Conservation (phyloP, 30 jellyfish, hydroid and myxozoan species). For the Pelagia noctiluca region DNA sequence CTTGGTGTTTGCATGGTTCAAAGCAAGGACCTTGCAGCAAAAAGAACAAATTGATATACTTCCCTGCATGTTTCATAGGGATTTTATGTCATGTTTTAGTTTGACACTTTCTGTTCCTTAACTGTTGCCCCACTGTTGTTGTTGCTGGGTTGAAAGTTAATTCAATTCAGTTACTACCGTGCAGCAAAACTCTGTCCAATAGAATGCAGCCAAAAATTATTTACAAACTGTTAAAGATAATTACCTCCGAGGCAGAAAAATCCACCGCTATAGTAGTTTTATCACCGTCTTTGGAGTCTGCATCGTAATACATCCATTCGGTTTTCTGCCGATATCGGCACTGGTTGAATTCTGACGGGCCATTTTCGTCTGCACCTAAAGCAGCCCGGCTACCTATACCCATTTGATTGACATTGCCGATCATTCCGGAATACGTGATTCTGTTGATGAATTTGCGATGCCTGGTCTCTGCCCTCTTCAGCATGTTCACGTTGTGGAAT, state of each 20-base stretch:
- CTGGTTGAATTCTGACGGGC: slow-evolving; percentile 26
- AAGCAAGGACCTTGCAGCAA: too few relatives aligned
- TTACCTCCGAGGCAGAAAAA: slow-evolving; percentile 53
- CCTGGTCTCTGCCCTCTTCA: slow-evolving; percentile 37
- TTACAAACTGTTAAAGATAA: too few relatives aligned
- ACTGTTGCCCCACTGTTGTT: too few relatives aligned
- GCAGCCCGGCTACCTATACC: slow-evolving; percentile 18
- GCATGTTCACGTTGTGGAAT: slow-evolving; percentile 12
- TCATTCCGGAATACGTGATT: slow-evolving; percentile 1
- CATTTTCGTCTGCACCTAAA: neutral
- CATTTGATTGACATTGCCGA: slow-evolving; percentile 9
- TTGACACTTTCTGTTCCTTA: too few relatives aligned
- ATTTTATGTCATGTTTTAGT: too few relatives aligned
- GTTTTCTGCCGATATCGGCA: slow-evolving; percentile 69
- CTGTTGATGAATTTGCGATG: slow-evolving; percentile 53
- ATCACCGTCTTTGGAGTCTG: neutral
- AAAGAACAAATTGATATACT: too few relatives aligned
- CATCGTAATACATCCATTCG: slow-evolving; percentile 53
- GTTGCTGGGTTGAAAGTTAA: too few relatives aligned
- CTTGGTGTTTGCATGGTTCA: too few relatives aligned
- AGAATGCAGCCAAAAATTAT: too few relatives aligned
- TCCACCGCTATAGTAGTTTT: slow-evolving; percentile 27
- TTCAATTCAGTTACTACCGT: too few relatives aligned
- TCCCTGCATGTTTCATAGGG: too few relatives aligned
- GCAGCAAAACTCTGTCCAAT: too few relatives aligned